Base-by-base conservation (phyloP, 2,113 vertebrate genomes). In the Telmatochromis sp. region DNA sequence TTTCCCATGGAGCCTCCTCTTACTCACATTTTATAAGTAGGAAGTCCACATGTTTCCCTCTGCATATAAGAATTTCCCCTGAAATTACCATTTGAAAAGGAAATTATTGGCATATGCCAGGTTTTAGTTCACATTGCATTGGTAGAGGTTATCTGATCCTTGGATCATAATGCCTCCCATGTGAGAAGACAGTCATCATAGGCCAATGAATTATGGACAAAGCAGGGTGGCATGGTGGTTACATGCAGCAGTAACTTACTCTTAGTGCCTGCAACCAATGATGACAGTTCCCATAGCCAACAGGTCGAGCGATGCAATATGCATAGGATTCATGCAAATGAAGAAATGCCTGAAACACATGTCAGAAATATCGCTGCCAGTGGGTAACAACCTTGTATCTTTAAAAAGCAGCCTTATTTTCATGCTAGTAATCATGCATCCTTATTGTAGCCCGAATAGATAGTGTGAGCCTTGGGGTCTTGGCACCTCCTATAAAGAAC, bases 181-280 rank as follows among this genome's bases (percentile, higher is more conserved):
- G 92, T 81, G 89, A 42, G 40, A 87, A 94, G 91, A 94, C 92
- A 94, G 89, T 89, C 87, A 88, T 86, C 81, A 89, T 82, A 35
- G 87, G 80, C 87, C 85, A 92, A 92, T 95, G 95, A 95, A 95
- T 95, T 93, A 95, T 82, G 60, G 88, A 82, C 40, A 86, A 90
- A 89, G 88, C 91, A 93, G 73, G 89, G 85, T 94, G 91, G 89
- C 86, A 91, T 79, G 86, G 40, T 50, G 42, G 71, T 96, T 93
- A 95, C 94, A 93, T 89, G 89, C 82, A 91, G 90, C 94, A 90
- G 93, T 94, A 95, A 96, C 91, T 95, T 95, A 94, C 90, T 88
- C 83, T 95, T 95, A 95, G 92, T 93, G 91, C 93, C 90, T 89
- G 90, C 87, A 90, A 91, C 91, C 71, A 60, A 92, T 93, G 91